Evolutionary conservation across 1,140 invertebrate genomes (phyloP), one percentile per base, ranked within the genome.

Genomic region (Drosophila cardini): DNA sequence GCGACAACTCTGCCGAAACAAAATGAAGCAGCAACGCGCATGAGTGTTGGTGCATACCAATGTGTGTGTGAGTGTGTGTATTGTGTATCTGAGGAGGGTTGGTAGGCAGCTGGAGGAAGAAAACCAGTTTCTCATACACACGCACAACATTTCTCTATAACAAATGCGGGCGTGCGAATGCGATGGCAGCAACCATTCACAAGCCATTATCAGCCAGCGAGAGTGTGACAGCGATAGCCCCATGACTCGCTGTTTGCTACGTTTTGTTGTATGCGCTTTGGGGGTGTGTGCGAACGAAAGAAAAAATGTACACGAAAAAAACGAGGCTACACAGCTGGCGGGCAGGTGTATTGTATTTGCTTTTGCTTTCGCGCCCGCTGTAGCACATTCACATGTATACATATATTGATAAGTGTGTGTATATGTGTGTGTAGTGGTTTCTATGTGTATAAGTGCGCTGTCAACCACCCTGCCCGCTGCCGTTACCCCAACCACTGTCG

Each of bases 271-370:
- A 26, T 71, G 68, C 45, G 30, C 58, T 78, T 48, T 82, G 71
- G 83, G 83, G 83, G 80, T 87, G 83, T 76, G 68, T 76, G 68
- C 69, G 82, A 87, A 82, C 60, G 83, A 79, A 87, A 87, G 79
- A 70, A 79, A 83, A 83, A 77, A 81, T 84, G 64, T 70, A 68
- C 52, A 68, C 18, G 55, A 64, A 78, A 71, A 69, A 65, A 80
- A 68, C 71, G 72, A 75, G 76, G 72, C 72, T 90, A 90, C 81
- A 86, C 81, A 90, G 87, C 86, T 90, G 86, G 82, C 83, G 69
- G 72, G 78, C 73, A 79, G 82, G 74, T 87, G 78, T 80, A 72
- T 81, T 81, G 79, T 74, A 68, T 78, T 73, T 80, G 76, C 56
- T 78, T 78, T 65, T 68, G 73, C 71, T 73, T 73, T 73, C 73